These are phyloP conservation scores for Xylota sylvarum DNA, from an alignment of 2,888 invertebrate genomes.

Conservation along the genomic window DNA sequence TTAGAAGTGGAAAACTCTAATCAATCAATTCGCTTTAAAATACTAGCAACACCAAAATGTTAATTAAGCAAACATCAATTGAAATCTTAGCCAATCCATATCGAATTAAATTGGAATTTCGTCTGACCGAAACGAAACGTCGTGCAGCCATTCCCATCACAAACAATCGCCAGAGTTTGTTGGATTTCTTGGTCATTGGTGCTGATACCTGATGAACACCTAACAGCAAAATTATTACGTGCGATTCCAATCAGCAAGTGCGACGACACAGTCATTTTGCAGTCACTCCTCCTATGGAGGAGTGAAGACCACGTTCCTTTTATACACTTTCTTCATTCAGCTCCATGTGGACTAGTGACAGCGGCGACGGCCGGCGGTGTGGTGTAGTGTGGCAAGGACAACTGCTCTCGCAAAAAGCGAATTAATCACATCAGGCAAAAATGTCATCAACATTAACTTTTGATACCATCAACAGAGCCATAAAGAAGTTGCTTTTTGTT, in stretches of 20 bases:
- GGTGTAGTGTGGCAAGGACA: conserved; percentile 61
- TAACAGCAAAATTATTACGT: conserved; percentile 70
- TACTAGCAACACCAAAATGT: no score
- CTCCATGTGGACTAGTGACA: conserved; percentile 12
- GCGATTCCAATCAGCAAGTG: conserved; percentile 69
- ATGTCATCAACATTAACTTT: conserved; percentile 77
- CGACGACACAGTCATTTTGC: conserved; percentile 63
- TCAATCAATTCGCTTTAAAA: no score
- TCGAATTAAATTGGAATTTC: conserved; percentile 39
- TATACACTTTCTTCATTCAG: conserved; percentile 33
- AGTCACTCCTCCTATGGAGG: conserved; percentile 35
- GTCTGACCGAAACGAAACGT: conserved; percentile 26
- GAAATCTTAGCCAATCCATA: background rate
- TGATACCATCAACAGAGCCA: conserved; percentile 76
- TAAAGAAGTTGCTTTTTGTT: conserved; percentile 74
- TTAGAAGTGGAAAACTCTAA: no score
- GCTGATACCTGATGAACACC: conserved; percentile 69
- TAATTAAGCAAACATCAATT: no score
- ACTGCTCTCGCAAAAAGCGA: conserved; percentile 72
- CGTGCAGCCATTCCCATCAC: conserved; percentile 22
- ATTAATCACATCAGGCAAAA: conserved; percentile 77
- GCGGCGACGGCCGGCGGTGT: background rate
- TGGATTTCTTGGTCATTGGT: conserved; percentile 54
- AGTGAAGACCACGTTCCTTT: conserved; percentile 45
- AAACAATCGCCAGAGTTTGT: conserved; percentile 18